Percentiles rank a stretch among this genome's conserved stretches.
phyloP scores from a whole-genome alignment of 2,113 vertebrate genomes.

The Trinectes maculatus region DNA sequence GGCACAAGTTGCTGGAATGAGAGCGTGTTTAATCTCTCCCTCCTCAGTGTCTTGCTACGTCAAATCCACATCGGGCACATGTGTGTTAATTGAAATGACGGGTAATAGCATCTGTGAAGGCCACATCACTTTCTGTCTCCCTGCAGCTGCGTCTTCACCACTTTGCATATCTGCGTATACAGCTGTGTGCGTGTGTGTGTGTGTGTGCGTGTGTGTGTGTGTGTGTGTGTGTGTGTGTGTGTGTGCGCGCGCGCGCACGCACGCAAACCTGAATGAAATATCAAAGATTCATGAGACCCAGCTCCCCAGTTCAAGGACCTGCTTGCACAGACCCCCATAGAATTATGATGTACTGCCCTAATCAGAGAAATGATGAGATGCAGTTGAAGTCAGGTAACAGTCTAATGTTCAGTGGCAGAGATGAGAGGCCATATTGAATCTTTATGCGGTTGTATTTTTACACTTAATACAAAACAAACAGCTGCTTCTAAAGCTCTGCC shows the following conservation, averaged over 20 bases:
- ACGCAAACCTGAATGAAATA: slow-evolving; percentile 56
- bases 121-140: slow-evolving; percentile 61
- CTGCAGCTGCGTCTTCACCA: slow-evolving; percentile 66
- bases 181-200: slow-evolving; percentile 4
- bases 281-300: slow-evolving; percentile 70
- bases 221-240: slow-evolving; percentile 6
- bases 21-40: slow-evolving; percentile 68
- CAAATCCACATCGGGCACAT: slow-evolving; percentile 54
- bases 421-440: slow-evolving; percentile 47
- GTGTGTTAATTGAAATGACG: slow-evolving; percentile 76
- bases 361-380: slow-evolving; percentile 59
- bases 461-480: slow-evolving; percentile 37
- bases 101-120: slow-evolving; percentile 69
- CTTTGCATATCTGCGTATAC: slow-evolving; percentile 19
- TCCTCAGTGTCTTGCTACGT: slow-evolving; percentile 63
- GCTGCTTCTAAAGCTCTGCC: slow-evolving; percentile 28
- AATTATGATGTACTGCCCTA: slow-evolving; percentile 61
- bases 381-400: slow-evolving; percentile 39
- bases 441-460: slow-evolving; percentile 21
- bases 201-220: slow-evolving; percentile 6
- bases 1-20: slow-evolving; percentile 69
- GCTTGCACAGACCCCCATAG: slow-evolving; percentile 38
- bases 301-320: slow-evolving; percentile 58
- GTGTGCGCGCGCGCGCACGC: background rate
- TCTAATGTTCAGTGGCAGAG: slow-evolving; percentile 29